Evolutionary conservation across 2,113 vertebrate species (phyloP).

Genomic region (Mystacornis crossleyi): DNA sequence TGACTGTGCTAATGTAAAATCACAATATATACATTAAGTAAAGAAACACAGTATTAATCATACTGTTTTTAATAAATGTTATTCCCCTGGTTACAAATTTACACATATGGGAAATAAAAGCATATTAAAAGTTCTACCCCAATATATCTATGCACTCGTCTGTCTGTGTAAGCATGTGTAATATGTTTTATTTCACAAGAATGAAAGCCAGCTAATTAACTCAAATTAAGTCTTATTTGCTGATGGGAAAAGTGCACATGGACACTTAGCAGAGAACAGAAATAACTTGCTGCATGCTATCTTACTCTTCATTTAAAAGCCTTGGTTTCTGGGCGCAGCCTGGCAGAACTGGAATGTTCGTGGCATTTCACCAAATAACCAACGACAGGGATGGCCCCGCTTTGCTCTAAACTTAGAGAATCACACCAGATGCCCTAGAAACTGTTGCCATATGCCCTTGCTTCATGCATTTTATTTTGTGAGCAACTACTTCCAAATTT

Average conservation of each 20-base stretch:
- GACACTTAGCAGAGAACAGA: neutral
- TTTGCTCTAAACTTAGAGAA: neutral
- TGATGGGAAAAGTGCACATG: neutral
- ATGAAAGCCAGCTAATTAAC: neutral
- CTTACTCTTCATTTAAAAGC: neutral
- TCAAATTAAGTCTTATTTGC: neutral
- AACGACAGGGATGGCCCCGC: neutral
- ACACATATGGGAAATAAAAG: neutral
- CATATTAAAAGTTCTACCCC: neutral
- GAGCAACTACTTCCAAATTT: neutral
- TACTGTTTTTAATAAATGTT: neutral
- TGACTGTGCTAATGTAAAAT: accelerated
- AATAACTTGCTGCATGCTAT: neutral
- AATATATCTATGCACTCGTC: accelerated
- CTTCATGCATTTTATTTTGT: neutral
- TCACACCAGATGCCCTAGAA: neutral
- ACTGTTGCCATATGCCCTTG: neutral
- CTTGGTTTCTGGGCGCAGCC: neutral
- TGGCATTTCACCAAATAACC: neutral
- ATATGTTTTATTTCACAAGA: neutral
- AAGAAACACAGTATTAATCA: neutral
- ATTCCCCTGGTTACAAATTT: neutral
- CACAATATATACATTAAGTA: neutral
- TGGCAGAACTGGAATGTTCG: neutral
- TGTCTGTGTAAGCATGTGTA: neutral